phyloP scores from a whole-genome alignment of 2,797 vertebrate species.

The Chelon auratus region DNA sequence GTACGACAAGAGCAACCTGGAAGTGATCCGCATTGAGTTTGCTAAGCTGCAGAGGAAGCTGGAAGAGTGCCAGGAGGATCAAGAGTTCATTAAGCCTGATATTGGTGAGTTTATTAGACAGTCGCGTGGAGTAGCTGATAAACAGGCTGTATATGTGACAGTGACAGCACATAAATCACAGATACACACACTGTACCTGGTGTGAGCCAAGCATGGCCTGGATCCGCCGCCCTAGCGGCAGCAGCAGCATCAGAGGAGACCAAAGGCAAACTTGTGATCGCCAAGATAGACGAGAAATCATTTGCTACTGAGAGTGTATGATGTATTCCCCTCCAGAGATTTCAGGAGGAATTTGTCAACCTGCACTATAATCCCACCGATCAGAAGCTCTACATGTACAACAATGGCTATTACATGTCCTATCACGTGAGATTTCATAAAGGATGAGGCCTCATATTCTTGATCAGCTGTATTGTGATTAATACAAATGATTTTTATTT shows the following conservation, averaged over 20 bases:
- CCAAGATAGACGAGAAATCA: conserved; percentile 72
- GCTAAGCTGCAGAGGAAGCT: conserved; percentile 81
- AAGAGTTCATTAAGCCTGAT: conserved; percentile 67
- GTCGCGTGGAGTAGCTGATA: too few relatives aligned
- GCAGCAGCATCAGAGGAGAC: conserved; percentile 25
- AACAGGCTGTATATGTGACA: not conserved
- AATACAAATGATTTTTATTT: conserved; percentile 17
- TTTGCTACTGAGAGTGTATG: conserved; percentile 69
- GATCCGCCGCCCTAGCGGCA: conserved; percentile 58
- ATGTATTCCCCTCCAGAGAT: conserved; percentile 66
- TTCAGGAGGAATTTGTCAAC: conserved; percentile 59
- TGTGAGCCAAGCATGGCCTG: conserved; percentile 63
- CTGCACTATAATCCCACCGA: conserved; percentile 62
- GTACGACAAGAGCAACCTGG: conserved; percentile 71
- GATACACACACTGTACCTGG: conserved; percentile 69
- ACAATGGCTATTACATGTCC: conserved; percentile 61
- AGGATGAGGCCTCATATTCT: not conserved
- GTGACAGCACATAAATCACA: conserved; percentile 12
- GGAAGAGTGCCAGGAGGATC: conserved; percentile 75
- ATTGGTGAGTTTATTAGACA: conserved; percentile 58
- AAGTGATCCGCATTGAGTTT: conserved; percentile 76
- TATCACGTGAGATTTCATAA: conserved; percentile 52
- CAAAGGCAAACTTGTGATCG: conserved; percentile 69
- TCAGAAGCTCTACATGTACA: conserved; percentile 75
- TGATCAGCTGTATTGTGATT: conserved; percentile 35